A percentile compares a stretch with the other conserved stretches of the same genome.
Evolutionary conservation across 2,797 vertebrate species (phyloP).

Genomic region (Girardinus metallicus): DNA sequence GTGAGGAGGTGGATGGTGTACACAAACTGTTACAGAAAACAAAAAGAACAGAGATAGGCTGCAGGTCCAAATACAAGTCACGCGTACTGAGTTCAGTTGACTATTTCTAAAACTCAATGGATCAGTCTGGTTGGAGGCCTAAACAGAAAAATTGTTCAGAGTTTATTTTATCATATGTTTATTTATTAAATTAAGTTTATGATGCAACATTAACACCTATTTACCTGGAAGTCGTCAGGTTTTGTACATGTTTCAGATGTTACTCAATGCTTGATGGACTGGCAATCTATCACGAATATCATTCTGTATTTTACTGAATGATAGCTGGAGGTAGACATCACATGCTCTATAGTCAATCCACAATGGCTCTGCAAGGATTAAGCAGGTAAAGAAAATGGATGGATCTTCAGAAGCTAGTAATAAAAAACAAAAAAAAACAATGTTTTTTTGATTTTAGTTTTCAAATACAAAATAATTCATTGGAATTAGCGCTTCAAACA

Average conservation of each 20-base stretch:
- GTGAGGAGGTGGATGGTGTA: slow-evolving; percentile 39
- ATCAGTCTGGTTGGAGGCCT: neutral
- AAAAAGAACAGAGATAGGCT: slow-evolving; percentile 38
- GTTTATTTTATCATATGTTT: neutral
- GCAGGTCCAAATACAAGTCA: slow-evolving; percentile 16
- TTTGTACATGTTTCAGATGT: neutral
- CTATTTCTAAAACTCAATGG: neutral
- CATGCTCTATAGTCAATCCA: neutral
- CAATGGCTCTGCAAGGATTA: neutral
- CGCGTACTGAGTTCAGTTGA: neutral
- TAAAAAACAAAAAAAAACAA: neutral
- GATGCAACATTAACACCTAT: neutral
- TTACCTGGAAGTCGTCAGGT: neutral
- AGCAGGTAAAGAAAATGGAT: neutral
- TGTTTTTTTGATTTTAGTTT: neutral
- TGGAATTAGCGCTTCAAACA: neutral
- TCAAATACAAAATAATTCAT: neutral
- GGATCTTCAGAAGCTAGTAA: neutral
- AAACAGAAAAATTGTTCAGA: neutral
- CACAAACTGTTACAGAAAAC: slow-evolving; percentile 34
- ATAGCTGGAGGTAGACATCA: neutral
- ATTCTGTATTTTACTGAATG: neutral
- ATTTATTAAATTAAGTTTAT: neutral
- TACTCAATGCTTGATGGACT: neutral
- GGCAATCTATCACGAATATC: neutral